Base-by-base conservation (phyloP, 1,140 invertebrate genomes). In the Aphaenogaster floridana region DNA sequence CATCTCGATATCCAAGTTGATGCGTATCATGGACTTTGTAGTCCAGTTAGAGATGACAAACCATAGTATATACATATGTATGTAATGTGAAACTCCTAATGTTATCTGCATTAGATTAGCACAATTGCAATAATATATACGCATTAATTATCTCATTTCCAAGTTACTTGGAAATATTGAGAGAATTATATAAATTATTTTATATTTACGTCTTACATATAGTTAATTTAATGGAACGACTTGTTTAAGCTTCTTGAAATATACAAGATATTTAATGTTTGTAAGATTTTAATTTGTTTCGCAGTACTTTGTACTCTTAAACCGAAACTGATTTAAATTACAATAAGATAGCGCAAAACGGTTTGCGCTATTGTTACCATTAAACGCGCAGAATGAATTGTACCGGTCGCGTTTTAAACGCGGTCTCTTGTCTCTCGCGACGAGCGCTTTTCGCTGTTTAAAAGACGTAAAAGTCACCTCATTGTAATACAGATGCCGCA, bases 391-490 rank as follows among this genome's bases (percentile, higher is more conserved):
- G 42, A 76, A 48, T 83, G 80, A 83, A 83, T 83, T 59, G 42
- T 68, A 39, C 48, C 42, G 34, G 69, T 72, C 15, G 42, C 69
- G 52, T 76, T 84, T 84, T 61, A 74, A 74, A 39, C 66, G 45
- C 42, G 42, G 21, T 69, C 66, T 17, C 66, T 69, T 74, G 69
- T 61, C 68, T 59, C 80, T 34, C 28, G 54, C 80, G 80, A 36
- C 68, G 42, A 50, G 17, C 54, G 69, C 80, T 84, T 61, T 59
- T 83, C 42, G 80, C 80, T 48, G 42, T 83, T 83, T 84, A 84
- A 84, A 84, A 84, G 80, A 84, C 80, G 80, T 84, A 84, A 84
- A 84, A 84, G 69, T 84, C 80, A 76, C 52, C 80, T 84, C 80
- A 76, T 84, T 84, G 80, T 84, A 84, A 84, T 76, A 84, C 80